Evolutionary conservation across 2,797 vertebrate species (phyloP), one percentile per base, ranked within the genome.

Genomic region (Decapterus maruadsi): DNA sequence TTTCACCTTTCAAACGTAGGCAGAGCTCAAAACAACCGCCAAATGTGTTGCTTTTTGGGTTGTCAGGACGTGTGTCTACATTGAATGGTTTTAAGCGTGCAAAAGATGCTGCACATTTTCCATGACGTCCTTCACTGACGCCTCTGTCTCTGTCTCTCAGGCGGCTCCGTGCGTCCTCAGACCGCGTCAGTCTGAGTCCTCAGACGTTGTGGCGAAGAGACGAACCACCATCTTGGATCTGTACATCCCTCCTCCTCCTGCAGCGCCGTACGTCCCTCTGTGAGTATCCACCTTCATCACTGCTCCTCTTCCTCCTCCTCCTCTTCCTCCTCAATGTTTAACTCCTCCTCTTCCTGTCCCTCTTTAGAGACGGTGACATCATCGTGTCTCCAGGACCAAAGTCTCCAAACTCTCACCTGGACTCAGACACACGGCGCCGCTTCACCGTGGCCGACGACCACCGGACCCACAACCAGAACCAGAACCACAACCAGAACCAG

Each of bases 211-310:
- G 0, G 78, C 93, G 84, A 95, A 92, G 87, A 96, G 95, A 80
- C 97, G 97, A 82, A 89, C 96, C 0, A 91, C 96, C 80, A 96
- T 97, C 85, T 80, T 98, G 90, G 97, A 98, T 65, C 86, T 98
- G 36, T 96, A 96, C 77, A 96, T 98, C 58, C 97, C 97, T 38
- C 97, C 97, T 69, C 97, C 97, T 0, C 97, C 98, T 0, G 75
- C 93, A 6, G 92, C 96, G 4, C 97, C 97, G 0, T 98, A 98
- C 85, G 87, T 90, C 1, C 97, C 97, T 26, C 89, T 95, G 98
- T 99, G 94, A 63, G 96, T 89, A 19, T 0, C 43, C 1, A n/a
- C 1, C 56, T 48, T 48, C 9, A n/a, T n/a, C 4, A 20, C 46
- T 10, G 2, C 6, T 4, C 26, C 26, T 26, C 26, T 26, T 26